Base-by-base conservation (phyloP, 2,797 vertebrate genomes). In the Columba guinea region DNA sequence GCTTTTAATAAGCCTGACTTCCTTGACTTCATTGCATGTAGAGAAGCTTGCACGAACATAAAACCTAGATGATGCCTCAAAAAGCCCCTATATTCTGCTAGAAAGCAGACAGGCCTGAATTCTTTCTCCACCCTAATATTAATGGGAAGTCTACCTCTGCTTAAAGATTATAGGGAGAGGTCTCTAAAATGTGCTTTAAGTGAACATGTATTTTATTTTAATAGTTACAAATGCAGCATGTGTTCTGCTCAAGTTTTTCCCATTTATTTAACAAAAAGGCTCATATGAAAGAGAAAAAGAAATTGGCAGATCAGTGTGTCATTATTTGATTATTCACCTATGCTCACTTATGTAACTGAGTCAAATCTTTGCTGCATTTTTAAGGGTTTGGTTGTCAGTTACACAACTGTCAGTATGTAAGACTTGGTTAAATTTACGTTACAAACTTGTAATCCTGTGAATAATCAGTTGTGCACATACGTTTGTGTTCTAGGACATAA, bases 391-490 rank as follows among this genome's bases (percentile, higher is more conserved):
- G 82, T 53, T 92, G 90, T 96, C 91, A 97, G 92, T 97, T 97
- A 97, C 85, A 78, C 71, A 92, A 90, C 87, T 92, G 87, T 44
- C 94, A 96, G 80, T 70, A 75, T 84, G 74, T 68, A 92, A 96
- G 92, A 58, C 87, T 93, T 90, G 86, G 92, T 78, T 84, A 95
- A 92, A 96, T 97, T 97, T 96, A 95, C 18, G 35, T 96, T 97
- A 73, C 74, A 91, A 96, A 96, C 97, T 93, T 96, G 59, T 93
- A 95, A 96, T 94, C 89, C 56, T 78, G 87, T 92, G 88, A 96
- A 93, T 95, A 97, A 88, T 95, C 90, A 95, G 93, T 97, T 97
- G 86, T 95, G 91, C 71, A 94, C 60, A 96, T 95, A 95, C 68
- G 10, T 95, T 97, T 92, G 53, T 88, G 41, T 96, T 97, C 91